Percentiles rank a stretch among this genome's conserved stretches.
phyloP scores from a whole-genome alignment of 2,113 vertebrate genomes.

The Alces alces region DNA sequence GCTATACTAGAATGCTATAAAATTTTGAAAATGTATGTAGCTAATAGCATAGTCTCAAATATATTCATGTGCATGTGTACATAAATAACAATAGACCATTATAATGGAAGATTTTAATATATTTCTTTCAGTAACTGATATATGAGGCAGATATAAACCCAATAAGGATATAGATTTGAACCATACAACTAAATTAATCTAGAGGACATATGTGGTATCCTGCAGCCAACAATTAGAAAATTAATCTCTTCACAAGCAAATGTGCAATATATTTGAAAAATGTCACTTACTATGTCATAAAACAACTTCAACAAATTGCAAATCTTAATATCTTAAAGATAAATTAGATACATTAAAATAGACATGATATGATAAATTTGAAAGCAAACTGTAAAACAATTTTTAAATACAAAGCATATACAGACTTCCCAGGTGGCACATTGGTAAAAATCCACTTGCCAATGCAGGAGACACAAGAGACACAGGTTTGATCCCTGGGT shows the following conservation, averaged over 20 bases:
- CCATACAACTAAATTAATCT: background rate
- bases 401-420: background rate
- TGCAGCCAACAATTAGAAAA: conserved; percentile 10
- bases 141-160: background rate
- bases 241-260: background rate
- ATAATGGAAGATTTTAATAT: background rate
- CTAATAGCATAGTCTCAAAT: background rate
- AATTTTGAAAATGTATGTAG: background rate
- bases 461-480: background rate
- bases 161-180: background rate
- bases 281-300: background rate
- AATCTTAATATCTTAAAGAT: background rate
- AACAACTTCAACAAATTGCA: background rate
- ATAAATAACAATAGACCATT: background rate
- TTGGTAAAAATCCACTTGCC: background rate
- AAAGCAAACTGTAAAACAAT: background rate
- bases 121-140: conserved; percentile 17
- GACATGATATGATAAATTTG: background rate
- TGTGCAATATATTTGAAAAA: background rate
- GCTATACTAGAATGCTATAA: background rate
- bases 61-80: background rate
- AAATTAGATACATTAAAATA: background rate
- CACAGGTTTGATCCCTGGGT: background rate
- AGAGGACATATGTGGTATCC: background rate
- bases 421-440: background rate